Evolutionary conservation across 2,797 vertebrate species (phyloP).

Genomic region (Liparis tanakae): DNA sequence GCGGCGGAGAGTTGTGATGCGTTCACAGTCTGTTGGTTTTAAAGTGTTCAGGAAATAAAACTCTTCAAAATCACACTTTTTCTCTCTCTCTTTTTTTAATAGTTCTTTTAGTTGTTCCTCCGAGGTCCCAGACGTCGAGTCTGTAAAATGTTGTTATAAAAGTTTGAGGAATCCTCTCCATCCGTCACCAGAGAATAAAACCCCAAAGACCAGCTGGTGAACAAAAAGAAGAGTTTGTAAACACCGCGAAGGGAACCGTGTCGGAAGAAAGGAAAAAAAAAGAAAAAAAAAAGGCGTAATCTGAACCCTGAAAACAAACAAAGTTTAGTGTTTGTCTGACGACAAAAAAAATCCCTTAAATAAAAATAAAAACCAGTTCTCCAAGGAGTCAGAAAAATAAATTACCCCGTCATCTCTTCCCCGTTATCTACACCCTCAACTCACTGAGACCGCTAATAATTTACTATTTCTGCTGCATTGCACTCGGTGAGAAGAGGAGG

Average conservation of each 20-base stretch:
- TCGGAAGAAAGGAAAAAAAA: not conserved
- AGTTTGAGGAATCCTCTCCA: conserved; percentile 1
- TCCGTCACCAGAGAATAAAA: not conserved
- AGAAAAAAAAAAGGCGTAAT: not conserved
- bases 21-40: conserved; percentile 21
- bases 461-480: conserved; percentile 81
- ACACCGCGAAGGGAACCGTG: not conserved
- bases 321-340: not conserved
- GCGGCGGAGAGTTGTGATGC: conserved; percentile 8
- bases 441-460: conserved; percentile 79
- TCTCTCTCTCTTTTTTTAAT: no score
- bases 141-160: conserved; percentile 32
- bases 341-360: conserved; percentile 32
- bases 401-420: conserved; percentile 80
- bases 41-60: not conserved
- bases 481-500: conserved; percentile 82
- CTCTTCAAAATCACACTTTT: not conserved
- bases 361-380: conserved; percentile 44
- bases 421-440: conserved; percentile 73
- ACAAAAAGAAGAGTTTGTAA: not conserved
- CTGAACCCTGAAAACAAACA: not conserved
- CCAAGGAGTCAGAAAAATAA: conserved; percentile 82
- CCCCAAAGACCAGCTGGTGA: not conserved
- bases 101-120: not conserved
- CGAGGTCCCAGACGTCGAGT: not conserved